These are phyloP conservation scores for Amphipoea oculea DNA, from an alignment of 2,888 invertebrate genomes.

Conservation along the genomic window DNA sequence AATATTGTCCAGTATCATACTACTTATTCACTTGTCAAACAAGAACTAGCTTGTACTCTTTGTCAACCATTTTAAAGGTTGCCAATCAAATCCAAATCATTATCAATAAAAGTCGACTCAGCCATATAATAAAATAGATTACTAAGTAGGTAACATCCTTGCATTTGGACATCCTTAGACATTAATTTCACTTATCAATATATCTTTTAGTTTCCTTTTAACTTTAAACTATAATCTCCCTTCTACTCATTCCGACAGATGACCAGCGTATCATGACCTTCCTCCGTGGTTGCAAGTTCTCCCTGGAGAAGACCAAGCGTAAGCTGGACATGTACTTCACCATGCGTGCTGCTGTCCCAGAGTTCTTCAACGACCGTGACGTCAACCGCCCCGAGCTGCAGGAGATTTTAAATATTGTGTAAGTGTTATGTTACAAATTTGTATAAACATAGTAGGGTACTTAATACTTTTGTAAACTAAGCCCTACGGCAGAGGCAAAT, in stretches of 20 bases:
- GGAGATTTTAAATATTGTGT: constrained; percentile 93
- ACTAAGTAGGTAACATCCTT: too few species aligned
- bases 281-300: constrained; percentile 96
- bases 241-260: constrained; percentile 85
- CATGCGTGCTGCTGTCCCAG: constrained; percentile 95
- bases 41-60: neutral
- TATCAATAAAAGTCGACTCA: too few species aligned
- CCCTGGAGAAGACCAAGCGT: constrained; percentile 95
- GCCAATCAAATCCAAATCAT: too few species aligned
- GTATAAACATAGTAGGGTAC: neutral
- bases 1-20: neutral
- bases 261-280: constrained; percentile 95
- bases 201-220: neutral
- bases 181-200: neutral
- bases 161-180: neutral
- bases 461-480: neutral
- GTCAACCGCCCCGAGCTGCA: constrained; percentile 93
- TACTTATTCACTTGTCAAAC: too few species aligned
- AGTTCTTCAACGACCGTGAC: constrained; percentile 95
- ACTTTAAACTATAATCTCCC: neutral
- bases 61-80: neutral
- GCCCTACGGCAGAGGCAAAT: neutral
- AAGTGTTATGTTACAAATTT: constrained; percentile 74
- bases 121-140: too few species aligned
- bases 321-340: constrained; percentile 97